Percentiles rank a stretch among this genome's conserved stretches.
phyloP scores from a whole-genome alignment of 2,888 invertebrate genomes.

The Agapetus fuscipes region DNA sequence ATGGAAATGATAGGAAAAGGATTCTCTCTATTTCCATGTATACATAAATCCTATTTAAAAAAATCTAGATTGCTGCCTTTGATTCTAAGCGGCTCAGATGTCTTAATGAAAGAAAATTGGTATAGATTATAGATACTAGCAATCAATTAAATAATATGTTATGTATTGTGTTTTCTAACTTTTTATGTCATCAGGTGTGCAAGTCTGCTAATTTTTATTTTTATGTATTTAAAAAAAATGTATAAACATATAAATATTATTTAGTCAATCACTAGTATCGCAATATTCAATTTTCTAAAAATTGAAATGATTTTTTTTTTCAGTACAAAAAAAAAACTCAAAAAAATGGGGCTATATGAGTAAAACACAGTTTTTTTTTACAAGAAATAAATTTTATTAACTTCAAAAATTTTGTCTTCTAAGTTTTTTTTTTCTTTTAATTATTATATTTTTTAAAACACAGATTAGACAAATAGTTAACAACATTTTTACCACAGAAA shows the following conservation, averaged over 20 bases:
- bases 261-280: conserved; percentile 18
- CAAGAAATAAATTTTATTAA: conserved; percentile 55
- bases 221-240: too few species aligned
- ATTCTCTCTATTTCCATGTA: too few species aligned
- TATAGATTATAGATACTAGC: too few species aligned
- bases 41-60: too few species aligned
- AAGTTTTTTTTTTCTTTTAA: conserved; percentile 1
- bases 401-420: conserved; percentile 27
- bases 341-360: conserved; percentile 1
- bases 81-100: too few species aligned
- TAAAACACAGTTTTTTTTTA: conserved; percentile 31
- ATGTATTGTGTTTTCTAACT: too few species aligned
- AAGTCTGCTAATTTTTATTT: too few species aligned
- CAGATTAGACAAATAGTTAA: conserved; percentile 10
- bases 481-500: conserved; percentile 5
- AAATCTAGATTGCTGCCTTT: too few species aligned
- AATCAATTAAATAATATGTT: too few species aligned
- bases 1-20: too few species aligned
- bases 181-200: too few species aligned
- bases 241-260: not conserved
- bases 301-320: not conserved
- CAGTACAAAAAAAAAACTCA: not conserved
- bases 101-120: too few species aligned
- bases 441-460: not conserved
- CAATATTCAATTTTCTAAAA: conserved; percentile 11